phyloP scores from a whole-genome alignment of 2,113 vertebrate species.

The Aramus guarauna region DNA sequence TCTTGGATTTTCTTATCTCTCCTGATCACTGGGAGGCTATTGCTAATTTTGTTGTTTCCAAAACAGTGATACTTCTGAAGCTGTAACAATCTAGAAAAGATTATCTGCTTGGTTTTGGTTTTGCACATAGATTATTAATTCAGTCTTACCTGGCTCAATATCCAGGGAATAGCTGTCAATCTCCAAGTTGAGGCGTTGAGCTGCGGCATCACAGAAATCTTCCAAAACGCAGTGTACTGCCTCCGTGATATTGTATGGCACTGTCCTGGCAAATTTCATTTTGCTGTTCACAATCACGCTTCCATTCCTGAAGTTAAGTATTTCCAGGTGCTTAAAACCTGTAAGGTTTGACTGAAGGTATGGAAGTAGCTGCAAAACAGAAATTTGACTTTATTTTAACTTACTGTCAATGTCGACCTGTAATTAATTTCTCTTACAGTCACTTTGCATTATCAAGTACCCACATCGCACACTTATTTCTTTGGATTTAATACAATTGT shows the following conservation, averaged over 20 bases:
- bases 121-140: neutral
- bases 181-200: slow-evolving; percentile 77
- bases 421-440: neutral
- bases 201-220: slow-evolving; percentile 80
- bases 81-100: neutral
- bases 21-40: neutral
- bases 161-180: slow-evolving; percentile 89
- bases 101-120: neutral
- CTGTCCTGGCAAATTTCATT: slow-evolving; percentile 84
- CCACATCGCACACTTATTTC: neutral
- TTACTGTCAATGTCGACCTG: neutral
- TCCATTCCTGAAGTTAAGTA: slow-evolving; percentile 89
- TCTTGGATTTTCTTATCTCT: neutral
- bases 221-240: slow-evolving; percentile 85
- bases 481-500: neutral
- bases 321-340: slow-evolving; percentile 91
- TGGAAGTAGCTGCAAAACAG: slow-evolving; percentile 82
- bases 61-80: neutral
- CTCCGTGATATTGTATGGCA: slow-evolving; percentile 88
- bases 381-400: neutral
- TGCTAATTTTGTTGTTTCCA: neutral
- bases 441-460: neutral
- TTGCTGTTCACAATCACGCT: slow-evolving; percentile 93
- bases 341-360: slow-evolving; percentile 89
- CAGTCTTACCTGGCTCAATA: slow-evolving; percentile 83